Evolutionary conservation across 2,113 vertebrate species (phyloP), one percentile per base, ranked within the genome.

Genomic region (Gasterosteus nipponicus): DNA sequence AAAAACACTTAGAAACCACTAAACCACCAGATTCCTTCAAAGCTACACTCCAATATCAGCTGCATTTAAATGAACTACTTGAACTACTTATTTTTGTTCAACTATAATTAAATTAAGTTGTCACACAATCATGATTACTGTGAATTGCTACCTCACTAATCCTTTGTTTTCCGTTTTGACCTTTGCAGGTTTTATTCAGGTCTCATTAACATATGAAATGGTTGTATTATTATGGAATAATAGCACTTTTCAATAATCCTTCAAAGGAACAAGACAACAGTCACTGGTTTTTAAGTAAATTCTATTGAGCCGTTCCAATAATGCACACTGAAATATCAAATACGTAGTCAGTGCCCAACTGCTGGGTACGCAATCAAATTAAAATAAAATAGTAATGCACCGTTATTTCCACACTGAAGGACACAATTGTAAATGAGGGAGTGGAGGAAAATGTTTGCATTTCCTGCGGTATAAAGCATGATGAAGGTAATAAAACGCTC

Each of bases 181-280:
- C 59, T 70, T 47, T 64, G 49, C 41, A 14, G 46, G 56, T 46
- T 72, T 70, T 70, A 61, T 68, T 41, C 16, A 38, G 35, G 46
- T 73, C 63, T 61, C 19, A 57, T 80, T 47, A 26, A 61, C 70
- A 41, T 67, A 12, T 54, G 7, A 69, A 73, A 60, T 56, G 47
- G 3, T 57, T 74, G 47, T 29, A 35, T 56, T 41, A 15, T 74
- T 74, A 63, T 62, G 46, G 46, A 68, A 79, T 67, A 67, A 53
- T 38, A n/a, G 42, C 35, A 47, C 10, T 15, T 67, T 12, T 44
- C 14, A 29, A 57, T 57, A 64, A 64, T 44, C 35, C 18, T 22
- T 15, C 22, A 62, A 61, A 44, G 10, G 19, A 31, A 12, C 18
- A 51, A 14, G 7, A 65, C 38, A 60, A 72, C 61, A 42, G 41